phyloP scores from a whole-genome alignment of 53 echinoderm and acorn worm genomes.

The Stichopus horrens region DNA sequence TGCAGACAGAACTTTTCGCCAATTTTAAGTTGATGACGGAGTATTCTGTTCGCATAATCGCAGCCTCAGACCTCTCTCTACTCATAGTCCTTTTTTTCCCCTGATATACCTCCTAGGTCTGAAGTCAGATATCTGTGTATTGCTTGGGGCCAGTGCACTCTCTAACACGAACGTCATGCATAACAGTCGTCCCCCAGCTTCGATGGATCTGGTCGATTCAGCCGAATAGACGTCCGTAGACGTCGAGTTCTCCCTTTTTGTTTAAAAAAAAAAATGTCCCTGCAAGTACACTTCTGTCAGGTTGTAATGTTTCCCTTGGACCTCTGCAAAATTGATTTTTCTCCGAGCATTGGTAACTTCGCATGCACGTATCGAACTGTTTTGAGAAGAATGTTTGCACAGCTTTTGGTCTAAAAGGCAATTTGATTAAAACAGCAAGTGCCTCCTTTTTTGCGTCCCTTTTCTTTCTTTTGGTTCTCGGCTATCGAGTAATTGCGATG shows the following conservation, averaged over 20 bases:
- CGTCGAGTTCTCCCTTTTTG: no score
- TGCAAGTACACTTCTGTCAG: not conserved
- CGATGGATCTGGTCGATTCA: no score
- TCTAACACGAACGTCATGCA: not conserved
- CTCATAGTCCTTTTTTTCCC: not conserved
- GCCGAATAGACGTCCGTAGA: no score
- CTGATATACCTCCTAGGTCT: not conserved
- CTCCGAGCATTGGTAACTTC: not conserved
- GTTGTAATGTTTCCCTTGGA: not conserved
- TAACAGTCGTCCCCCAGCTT: no score
- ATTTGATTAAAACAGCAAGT: conserved; percentile 18
- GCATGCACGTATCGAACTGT: conserved; percentile 15
- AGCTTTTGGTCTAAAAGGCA: conserved; percentile 29
- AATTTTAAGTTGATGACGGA: not conserved
- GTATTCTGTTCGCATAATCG: not conserved
- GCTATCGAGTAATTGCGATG: not conserved
- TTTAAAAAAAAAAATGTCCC: not conserved
- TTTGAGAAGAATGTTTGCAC: conserved; percentile 34
- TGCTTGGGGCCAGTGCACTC: not conserved
- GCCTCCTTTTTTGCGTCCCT: not conserved
- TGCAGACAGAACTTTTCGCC: no score
- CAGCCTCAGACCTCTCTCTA: not conserved
- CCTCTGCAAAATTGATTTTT: conserved; percentile 4
- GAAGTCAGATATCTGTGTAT: not conserved
- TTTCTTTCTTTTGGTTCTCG: not conserved